A percentile compares a stretch with the other conserved stretches of the same genome.
Conservation (phyloP, 1,140 invertebrate genomes). For the Trichoplusia ni region DNA sequence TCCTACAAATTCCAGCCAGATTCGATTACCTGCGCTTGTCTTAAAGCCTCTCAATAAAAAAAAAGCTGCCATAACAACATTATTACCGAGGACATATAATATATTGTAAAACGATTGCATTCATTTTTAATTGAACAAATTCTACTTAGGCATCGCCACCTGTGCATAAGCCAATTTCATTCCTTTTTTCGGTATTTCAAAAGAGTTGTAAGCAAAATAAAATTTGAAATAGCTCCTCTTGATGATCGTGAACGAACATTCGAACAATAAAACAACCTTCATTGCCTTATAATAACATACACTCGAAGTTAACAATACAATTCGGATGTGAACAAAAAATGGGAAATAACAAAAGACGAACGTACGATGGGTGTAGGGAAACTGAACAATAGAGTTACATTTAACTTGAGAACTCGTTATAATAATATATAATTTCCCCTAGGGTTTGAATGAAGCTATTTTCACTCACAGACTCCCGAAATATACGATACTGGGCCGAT, state of each 20-base stretch:
- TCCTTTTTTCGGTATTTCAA: too few species aligned
- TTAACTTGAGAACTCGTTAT: conserved; percentile 30
- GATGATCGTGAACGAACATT: neutral
- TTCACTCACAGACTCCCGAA: conserved; percentile 26
- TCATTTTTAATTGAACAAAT: too few species aligned
- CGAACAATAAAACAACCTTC: conserved; percentile 5
- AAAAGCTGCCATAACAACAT: too few species aligned
- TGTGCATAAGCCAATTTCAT: too few species aligned
- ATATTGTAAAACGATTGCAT: too few species aligned
- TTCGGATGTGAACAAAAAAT: neutral
- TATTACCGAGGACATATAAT: too few species aligned
- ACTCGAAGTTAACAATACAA: neutral
- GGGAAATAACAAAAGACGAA: neutral
- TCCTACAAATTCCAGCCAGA: too few species aligned
- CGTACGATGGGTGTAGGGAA: neutral
- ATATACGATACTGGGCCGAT: neutral
- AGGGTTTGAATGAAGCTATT: conserved; percentile 36
- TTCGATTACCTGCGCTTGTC: too few species aligned
- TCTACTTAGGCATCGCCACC: too few species aligned
- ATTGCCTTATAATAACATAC: neutral
- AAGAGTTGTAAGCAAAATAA: too few species aligned
- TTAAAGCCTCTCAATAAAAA: too few species aligned
- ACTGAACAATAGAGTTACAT: neutral
- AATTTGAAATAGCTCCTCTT: neutral
- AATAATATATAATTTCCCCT: conserved; percentile 53